These are phyloP conservation scores for Donacobius atricapilla DNA, from an alignment of 2,113 vertebrate genomes.

Conservation along the genomic window DNA sequence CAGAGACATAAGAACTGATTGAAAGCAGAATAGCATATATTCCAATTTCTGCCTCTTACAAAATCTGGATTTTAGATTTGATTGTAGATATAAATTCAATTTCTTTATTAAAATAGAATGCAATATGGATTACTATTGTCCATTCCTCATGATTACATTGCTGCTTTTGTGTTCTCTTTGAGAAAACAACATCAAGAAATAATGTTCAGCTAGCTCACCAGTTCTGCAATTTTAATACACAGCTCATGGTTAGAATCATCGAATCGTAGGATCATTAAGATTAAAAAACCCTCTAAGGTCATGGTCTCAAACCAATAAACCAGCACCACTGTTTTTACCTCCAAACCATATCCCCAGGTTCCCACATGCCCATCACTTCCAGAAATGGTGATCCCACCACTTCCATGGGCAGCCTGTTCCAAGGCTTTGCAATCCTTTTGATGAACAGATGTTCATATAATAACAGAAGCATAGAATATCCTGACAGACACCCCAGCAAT, in stretches of 20 bases:
- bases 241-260: not conserved
- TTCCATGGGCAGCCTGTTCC: not conserved
- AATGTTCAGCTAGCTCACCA: not conserved
- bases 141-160: accelerated
- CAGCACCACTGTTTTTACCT: not conserved
- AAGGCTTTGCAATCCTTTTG: not conserved
- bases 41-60: not conserved
- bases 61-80: not conserved
- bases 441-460: not conserved
- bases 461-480: not conserved
- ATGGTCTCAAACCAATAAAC: too few species aligned
- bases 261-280: not conserved
- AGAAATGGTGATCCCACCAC: not conserved
- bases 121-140: not conserved
- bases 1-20: not conserved
- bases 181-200: not conserved
- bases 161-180: not conserved
- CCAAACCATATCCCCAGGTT: not conserved
- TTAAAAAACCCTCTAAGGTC: not conserved
- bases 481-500: too few species aligned
- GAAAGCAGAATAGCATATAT: not conserved
- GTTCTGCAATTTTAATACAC: not conserved
- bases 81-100: not conserved
- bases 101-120: not conserved
- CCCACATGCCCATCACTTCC: accelerated